Conservation (phyloP, 2,888 invertebrate species). For the Aquatica leii region DNA sequence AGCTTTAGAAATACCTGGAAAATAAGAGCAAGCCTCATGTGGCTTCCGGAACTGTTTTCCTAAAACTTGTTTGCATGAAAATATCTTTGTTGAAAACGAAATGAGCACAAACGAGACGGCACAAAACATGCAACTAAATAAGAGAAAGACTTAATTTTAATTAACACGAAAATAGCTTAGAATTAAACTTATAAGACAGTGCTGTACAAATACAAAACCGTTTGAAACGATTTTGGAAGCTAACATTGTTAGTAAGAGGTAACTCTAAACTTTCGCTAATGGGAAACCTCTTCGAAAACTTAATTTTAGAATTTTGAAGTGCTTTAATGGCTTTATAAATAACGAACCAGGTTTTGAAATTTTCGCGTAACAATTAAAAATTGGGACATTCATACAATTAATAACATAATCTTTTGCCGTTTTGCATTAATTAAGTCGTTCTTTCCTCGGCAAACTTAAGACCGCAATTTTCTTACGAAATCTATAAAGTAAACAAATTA, state of each 20-base stretch:
- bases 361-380: neutral
- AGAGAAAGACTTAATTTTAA: slow-evolving; percentile 39
- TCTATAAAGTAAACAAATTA: too few relatives aligned
- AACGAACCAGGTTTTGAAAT: neutral
- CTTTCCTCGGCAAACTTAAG: too few relatives aligned
- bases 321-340: slow-evolving; percentile 9
- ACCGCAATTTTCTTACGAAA: too few relatives aligned
- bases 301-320: slow-evolving; percentile 12
- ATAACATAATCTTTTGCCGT: too few relatives aligned
- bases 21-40: slow-evolving; percentile 17
- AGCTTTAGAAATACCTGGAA: slow-evolving; percentile 20
- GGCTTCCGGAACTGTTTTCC: slow-evolving; percentile 13
- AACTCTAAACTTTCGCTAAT: slow-evolving; percentile 6
- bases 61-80: slow-evolving; percentile 14
- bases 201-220: slow-evolving; percentile 44
- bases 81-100: slow-evolving; percentile 23
- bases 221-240: slow-evolving; percentile 41
- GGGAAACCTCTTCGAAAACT: slow-evolving; percentile 1
- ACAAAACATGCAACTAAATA: slow-evolving; percentile 7
- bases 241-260: slow-evolving; percentile 12
- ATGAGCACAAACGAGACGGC: slow-evolving; percentile 8
- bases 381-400: too few relatives aligned
- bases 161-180: slow-evolving; percentile 42
- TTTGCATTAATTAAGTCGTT: too few relatives aligned
- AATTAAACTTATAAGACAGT: slow-evolving; percentile 43